Evolutionary conservation across 2,113 vertebrate species (phyloP), one percentile per base, ranked within the genome.

Genomic region (Percina caprodes): DNA sequence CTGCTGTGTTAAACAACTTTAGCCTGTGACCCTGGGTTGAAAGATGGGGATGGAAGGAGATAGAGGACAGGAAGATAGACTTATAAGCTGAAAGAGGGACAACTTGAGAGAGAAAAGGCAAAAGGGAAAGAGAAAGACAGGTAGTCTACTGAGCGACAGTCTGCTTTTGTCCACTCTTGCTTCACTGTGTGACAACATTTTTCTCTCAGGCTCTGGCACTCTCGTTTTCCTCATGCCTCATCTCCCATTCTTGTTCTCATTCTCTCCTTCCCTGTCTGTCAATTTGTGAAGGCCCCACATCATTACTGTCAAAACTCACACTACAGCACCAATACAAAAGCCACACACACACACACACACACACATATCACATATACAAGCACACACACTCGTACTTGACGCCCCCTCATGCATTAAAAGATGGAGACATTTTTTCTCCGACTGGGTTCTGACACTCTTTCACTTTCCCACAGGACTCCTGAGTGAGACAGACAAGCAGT

Each of bases 251-350:
- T 82, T 87, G 75, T 82, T 84, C 85, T 78, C 70, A 77, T 77
- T 66, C 65, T 74, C 77, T 75, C 67, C 69, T 72, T 85, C 23
- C 46, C 24, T 5, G 21, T 90, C 88, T 89, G 76, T 89, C 88
- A 90, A 83, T 89, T 90, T 89, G 85, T 85, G 74, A 89, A 62
- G 82, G 75, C 73, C 79, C 69, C 69, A 87, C 80, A 84, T 86
- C 85, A 88, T 92, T 88, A 89, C 88, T 91, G 90, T 92, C 88
- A 90, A 88, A 89, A 82, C 79, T 85, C 79, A 82, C 71, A 82
- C 79, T 55, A 62, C 78, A 55, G 74, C n/a, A 58, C 71, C 63
- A 69, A 84, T 86, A 86, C 83, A 90, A 85, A 88, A 90, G 79
- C 84, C 67, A 46, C 69, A 74, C 42, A 21, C 73, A 21, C 70